phyloP scores from a whole-genome alignment of 2,797 vertebrate genomes.

The Enteromius anoplus region DNA sequence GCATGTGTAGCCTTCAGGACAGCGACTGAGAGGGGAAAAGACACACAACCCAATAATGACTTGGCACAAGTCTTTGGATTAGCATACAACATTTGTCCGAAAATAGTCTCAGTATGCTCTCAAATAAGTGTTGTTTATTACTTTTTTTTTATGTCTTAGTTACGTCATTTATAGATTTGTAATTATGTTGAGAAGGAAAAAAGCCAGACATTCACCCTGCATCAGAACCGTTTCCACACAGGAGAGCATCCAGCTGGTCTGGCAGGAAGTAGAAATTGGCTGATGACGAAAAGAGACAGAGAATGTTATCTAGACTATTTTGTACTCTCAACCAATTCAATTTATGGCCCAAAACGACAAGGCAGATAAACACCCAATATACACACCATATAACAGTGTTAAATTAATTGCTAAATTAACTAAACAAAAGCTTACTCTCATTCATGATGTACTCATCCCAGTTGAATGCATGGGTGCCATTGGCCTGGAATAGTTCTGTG shows the following conservation, averaged over 20 bases:
- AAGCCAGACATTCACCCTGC: conserved; percentile 87
- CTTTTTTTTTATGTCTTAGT: not conserved
- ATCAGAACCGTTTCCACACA: conserved; percentile 98
- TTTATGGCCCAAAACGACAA: not conserved
- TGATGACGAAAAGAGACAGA: conserved; percentile 66
- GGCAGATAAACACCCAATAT: not conserved
- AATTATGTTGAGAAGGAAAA: not conserved
- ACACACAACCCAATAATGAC: conserved; percentile 59
- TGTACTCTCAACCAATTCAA: not conserved
- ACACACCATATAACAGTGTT: not conserved
- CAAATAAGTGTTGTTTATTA: not conserved
- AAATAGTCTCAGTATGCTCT: not conserved
- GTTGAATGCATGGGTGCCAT: conserved; percentile 87
- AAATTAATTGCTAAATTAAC: not conserved
- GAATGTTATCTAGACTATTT: conserved; percentile 46
- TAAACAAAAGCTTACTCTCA: conserved; percentile 82
- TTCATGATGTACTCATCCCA: conserved; percentile 96
- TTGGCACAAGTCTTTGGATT: conserved; percentile 50
- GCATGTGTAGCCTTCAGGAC: conserved; percentile 95
- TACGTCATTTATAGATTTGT: not conserved
- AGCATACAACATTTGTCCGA: not conserved
- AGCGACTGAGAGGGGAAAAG: conserved; percentile 79
- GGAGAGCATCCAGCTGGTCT: conserved; percentile 88
- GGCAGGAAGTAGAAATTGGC: conserved; percentile 94
- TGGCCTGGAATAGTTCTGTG: conserved; percentile 83